Base-by-base conservation (phyloP, 2,113 vertebrate species). In the Mugil cephalus region DNA sequence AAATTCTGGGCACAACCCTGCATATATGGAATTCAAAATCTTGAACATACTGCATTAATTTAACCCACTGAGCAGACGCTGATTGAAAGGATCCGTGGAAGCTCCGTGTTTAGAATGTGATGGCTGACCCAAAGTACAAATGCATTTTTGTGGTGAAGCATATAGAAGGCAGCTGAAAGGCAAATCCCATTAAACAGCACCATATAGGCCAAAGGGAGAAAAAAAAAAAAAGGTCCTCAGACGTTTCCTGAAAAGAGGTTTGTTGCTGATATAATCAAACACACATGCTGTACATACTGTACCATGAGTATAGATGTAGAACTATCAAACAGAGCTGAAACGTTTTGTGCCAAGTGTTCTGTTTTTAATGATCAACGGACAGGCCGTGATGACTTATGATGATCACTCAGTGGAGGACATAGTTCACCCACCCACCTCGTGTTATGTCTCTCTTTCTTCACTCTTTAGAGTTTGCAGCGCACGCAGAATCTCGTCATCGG, bases 221-320 rank as follows among this genome's bases (percentile, higher is more conserved):
- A n/a, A n/a, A n/a, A n/a, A n/a, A n/a, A 48, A 54, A 68, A 62
- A 56, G 48, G 6, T 50, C 14, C 2, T 19, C 35, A 46, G 42
- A 78, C 51, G 45, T 75, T 81, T 77, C 63, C 77, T 79, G 74
- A 60, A 70, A 71, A 68, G 45, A 61, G 48, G 5, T 42, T 68
- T 61, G 51, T 71, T 62, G 67, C 62, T 75, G 72, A 80, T 68
- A 45, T 59, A 82, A 83, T 89, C 67, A 60, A 74, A 85, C 54
- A 50, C 65, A 82, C 58, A 74, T 67, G 48, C 53, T 70, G 55
- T 14, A 10, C 60, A 15, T 12, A 39, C 17, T 19, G 56, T 8
- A 5, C 19, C 9, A 7, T 21, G 21, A 21, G 54, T 51, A 7
- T 51, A 77, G 40, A 65, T 36, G 66, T 52, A 24, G n/a, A 53